These are phyloP conservation scores for Lepilemur septentrionalis DNA, from an alignment of 2,797 vertebrate genomes.

Conservation along the genomic window DNA sequence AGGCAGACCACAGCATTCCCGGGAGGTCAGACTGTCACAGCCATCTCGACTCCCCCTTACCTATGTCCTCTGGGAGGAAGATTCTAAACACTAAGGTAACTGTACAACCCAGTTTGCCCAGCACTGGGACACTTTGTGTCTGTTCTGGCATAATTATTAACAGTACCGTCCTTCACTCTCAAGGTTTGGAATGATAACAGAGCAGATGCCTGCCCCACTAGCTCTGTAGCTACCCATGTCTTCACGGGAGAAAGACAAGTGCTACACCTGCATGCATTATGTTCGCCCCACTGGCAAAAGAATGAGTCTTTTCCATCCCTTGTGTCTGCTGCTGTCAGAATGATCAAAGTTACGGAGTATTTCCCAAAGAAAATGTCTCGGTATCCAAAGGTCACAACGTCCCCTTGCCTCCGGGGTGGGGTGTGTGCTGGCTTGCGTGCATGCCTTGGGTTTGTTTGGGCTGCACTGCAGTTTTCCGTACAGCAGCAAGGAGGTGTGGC, in stretches of 20 bases:
- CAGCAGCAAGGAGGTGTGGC: not conserved
- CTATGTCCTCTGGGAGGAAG: not conserved
- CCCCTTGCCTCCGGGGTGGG: rapidly evolving
- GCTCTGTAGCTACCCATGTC: not conserved
- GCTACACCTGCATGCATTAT: no score
- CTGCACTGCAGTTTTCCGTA: not conserved
- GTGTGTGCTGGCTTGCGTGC: not conserved
- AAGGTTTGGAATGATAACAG: not conserved
- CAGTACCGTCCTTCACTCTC: not conserved
- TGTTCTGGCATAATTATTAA: not conserved
- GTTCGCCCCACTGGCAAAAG: not conserved
- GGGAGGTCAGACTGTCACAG: not conserved
- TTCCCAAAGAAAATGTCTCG: not conserved
- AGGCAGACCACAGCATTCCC: not conserved
- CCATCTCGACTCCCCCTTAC: not conserved
- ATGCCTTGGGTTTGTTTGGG: not conserved
- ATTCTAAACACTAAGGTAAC: not conserved
- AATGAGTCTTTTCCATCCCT: not conserved
- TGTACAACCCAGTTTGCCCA: not conserved
- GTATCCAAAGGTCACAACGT: not conserved
- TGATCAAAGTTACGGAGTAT: not conserved
- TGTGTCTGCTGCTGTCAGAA: not conserved
- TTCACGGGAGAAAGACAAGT: not conserved
- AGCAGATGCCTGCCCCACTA: not conserved
- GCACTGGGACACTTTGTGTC: not conserved